A percentile compares a stretch with the other conserved stretches of the same genome.
phyloP scores from a whole-genome alignment of 2,888 invertebrate genomes.

The Dorcus hopei region DNA sequence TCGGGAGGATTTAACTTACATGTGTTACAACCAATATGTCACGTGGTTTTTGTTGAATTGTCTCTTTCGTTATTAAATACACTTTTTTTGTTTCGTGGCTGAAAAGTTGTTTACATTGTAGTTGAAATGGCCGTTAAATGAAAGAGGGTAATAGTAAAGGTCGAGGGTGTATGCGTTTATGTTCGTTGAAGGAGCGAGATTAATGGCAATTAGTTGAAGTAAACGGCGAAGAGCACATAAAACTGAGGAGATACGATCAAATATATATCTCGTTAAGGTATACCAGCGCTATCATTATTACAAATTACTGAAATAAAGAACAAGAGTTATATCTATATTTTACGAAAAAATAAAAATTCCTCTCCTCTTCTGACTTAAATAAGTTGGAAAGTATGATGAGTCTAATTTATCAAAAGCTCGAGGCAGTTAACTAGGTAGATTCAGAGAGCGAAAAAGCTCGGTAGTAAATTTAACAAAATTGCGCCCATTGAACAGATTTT shows the following conservation, averaged over 20 bases:
- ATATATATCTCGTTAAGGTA: too few species aligned
- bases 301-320: conserved; percentile 13
- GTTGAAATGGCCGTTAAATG: too few species aligned
- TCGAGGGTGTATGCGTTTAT: too few species aligned
- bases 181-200: too few species aligned
- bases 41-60: conserved; percentile 2
- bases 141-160: too few species aligned
- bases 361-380: conserved; percentile 18
- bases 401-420: conserved; percentile 25
- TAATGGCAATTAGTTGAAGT: too few species aligned
- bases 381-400: conserved; percentile 26
- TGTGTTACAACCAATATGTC: conserved; percentile 15
- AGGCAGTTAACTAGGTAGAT: conserved; percentile 24
- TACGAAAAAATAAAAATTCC: conserved; percentile 7
- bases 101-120: too few species aligned
- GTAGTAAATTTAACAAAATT: conserved; percentile 19
- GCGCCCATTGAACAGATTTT: conserved; percentile 15
- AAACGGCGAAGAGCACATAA: too few species aligned
- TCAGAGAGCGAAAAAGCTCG: conserved; percentile 16
- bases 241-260: too few species aligned
- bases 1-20: conserved; percentile 14
- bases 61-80: conserved; percentile 13
- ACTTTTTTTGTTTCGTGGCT: not conserved
- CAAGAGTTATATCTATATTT: conserved; percentile 17
- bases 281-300: not conserved